These are phyloP conservation scores for Acleris cristana DNA, from an alignment of 2,888 invertebrate genomes.

Conservation along the genomic window DNA sequence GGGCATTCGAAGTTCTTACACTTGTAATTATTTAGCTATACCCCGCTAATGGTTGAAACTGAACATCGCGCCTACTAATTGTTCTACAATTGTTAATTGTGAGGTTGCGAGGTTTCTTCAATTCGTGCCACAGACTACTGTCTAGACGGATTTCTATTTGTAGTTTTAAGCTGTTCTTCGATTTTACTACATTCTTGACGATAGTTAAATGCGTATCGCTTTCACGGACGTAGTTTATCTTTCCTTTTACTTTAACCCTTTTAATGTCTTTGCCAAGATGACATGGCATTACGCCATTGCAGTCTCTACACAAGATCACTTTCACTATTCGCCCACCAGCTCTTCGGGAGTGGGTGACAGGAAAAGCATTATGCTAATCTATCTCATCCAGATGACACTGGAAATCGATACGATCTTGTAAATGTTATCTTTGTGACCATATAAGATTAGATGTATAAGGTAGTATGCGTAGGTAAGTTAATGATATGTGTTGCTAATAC, in stretches of 20 bases:
- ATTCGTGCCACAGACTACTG: conserved; percentile 48
- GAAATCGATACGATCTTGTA: conserved; percentile 41
- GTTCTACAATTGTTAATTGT: conserved; percentile 71
- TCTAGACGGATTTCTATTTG: conserved; percentile 9
- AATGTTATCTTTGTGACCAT: conserved; percentile 32
- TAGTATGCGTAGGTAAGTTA: not conserved
- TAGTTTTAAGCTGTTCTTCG: not conserved
- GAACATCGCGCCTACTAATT: conserved; percentile 67
- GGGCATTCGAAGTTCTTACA: conserved; percentile 46
- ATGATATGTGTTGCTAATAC: conserved; percentile 36
- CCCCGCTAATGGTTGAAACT: conserved; percentile 61
- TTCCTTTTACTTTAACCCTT: not conserved
- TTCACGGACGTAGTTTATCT: too few relatives aligned
- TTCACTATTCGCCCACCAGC: conserved; percentile 68
- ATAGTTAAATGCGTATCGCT: too few relatives aligned
- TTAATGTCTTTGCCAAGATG: conserved; percentile 18
- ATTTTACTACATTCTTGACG: not conserved
- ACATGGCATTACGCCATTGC: conserved; percentile 46
- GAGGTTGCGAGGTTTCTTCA: conserved; percentile 48
- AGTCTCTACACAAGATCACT: conserved; percentile 54
- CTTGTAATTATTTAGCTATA: conserved; percentile 61
- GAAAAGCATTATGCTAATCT: conserved; percentile 63
- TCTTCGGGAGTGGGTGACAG: conserved; percentile 43
- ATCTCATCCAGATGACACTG: conserved; percentile 47
- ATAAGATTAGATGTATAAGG: conserved; percentile 22